Percentiles rank a stretch among this genome's conserved stretches.
Conservation (phyloP, 2,797 vertebrate species). For the Pseudochirops cupreus region DNA sequence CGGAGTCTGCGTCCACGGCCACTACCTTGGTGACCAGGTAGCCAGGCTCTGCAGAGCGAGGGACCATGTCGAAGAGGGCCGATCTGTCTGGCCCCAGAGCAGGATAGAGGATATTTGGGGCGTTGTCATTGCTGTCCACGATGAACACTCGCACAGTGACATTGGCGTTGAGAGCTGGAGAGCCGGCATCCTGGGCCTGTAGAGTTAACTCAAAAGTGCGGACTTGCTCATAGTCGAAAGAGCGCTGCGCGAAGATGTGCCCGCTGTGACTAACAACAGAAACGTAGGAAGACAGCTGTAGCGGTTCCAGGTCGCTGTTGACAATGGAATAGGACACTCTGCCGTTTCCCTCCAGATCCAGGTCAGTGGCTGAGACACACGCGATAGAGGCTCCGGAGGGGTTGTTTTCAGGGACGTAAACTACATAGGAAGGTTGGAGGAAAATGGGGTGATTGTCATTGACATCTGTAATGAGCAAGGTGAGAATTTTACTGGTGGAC, state of each 20-base stretch:
- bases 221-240: slow-evolving; percentile 83
- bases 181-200: slow-evolving; percentile 80
- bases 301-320: slow-evolving; percentile 53
- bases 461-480: slow-evolving; percentile 66
- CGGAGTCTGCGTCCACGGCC: slow-evolving; percentile 79
- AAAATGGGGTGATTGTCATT: slow-evolving; percentile 73
- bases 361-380: slow-evolving; percentile 47
- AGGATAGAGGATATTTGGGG: slow-evolving; percentile 76
- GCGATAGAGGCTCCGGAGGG: slow-evolving; percentile 39
- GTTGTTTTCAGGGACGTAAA: slow-evolving; percentile 71
- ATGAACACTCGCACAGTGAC: slow-evolving; percentile 75
- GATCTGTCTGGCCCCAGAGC: slow-evolving; percentile 66
- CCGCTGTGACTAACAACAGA: slow-evolving; percentile 80
- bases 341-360: slow-evolving; percentile 59
- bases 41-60: slow-evolving; percentile 75
- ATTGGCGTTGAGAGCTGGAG: slow-evolving; percentile 74
- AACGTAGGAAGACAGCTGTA: slow-evolving; percentile 69
- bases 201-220: slow-evolving; percentile 78
- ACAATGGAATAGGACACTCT: slow-evolving; percentile 76
- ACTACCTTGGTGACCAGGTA: slow-evolving; percentile 82
- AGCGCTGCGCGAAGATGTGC: slow-evolving; percentile 78
- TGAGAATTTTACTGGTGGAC: slow-evolving; percentile 60
- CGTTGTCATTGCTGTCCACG: slow-evolving; percentile 81
- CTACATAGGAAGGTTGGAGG: slow-evolving; percentile 52
- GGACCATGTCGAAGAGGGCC: slow-evolving; percentile 70